Percentiles rank a stretch among this genome's conserved stretches.
Evolutionary conservation across 2,888 invertebrate species (phyloP).

Genomic region (Acholoe squamosa): DNA sequence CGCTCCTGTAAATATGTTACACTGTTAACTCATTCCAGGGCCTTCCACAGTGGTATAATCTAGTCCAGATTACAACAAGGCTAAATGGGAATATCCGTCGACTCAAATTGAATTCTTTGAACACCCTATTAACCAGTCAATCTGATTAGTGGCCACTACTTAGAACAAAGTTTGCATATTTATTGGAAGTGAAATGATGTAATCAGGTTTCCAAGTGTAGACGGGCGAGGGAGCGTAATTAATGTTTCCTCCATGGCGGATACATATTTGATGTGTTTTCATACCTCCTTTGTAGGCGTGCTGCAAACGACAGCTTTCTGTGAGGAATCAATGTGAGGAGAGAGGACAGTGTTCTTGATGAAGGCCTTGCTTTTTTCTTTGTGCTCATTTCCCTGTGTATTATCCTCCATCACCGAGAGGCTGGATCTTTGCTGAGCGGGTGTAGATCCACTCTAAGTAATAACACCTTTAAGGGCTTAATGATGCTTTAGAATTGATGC

Average conservation of each 20-base stretch:
- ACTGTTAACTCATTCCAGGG: background rate
- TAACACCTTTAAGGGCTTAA: too few relatives aligned
- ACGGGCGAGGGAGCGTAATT: background rate
- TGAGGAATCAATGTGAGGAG: constrained; percentile 7
- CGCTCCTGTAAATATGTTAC: background rate
- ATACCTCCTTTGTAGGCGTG: background rate
- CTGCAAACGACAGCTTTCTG: background rate
- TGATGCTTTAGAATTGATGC: too few relatives aligned
- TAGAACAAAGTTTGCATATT: constrained; percentile 55
- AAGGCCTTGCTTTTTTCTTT: constrained; percentile 7
- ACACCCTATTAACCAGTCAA: constrained; percentile 37
- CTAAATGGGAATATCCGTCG: background rate
- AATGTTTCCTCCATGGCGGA: constrained; percentile 16
- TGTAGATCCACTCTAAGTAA: too few relatives aligned
- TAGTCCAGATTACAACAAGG: constrained; percentile 36
- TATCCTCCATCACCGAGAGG: background rate
- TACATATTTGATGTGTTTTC: constrained; percentile 46
- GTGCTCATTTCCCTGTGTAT: background rate
- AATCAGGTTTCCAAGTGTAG: constrained; percentile 31
- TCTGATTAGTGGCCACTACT: constrained; percentile 40
- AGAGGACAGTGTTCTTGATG: background rate
- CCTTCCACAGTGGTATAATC: constrained; percentile 31
- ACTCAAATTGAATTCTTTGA: constrained; percentile 49
- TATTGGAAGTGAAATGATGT: constrained; percentile 44
- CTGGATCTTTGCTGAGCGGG: background rate